Evolutionary conservation across 2,888 invertebrate species (phyloP).

Genomic region (Unio pictorum): DNA sequence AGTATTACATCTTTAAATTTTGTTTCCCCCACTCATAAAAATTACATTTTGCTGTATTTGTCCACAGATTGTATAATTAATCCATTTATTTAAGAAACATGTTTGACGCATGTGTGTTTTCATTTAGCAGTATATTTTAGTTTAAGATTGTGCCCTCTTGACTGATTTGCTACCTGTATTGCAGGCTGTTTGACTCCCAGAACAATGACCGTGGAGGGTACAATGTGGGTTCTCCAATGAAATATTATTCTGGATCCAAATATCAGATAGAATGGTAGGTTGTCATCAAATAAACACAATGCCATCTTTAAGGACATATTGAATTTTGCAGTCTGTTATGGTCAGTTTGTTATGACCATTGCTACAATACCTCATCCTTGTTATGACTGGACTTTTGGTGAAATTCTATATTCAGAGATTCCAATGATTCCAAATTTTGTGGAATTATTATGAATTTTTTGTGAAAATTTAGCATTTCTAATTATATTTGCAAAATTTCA

Average conservation of each 20-base stretch:
- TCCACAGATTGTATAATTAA: background rate
- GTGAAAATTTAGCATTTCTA: too few species aligned
- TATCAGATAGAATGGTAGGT: constrained; percentile 69
- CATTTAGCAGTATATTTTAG: background rate
- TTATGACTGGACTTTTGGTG: too few species aligned
- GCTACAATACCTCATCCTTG: too few species aligned
- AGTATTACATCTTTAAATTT: too few species aligned
- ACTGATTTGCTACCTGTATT: constrained; percentile 23
- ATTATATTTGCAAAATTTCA: too few species aligned
- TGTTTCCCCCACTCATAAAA: too few species aligned
- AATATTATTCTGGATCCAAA: constrained; percentile 67
- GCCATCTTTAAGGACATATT: background rate
- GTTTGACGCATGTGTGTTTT: background rate
- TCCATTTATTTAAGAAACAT: background rate
- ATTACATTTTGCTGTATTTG: too few species aligned
- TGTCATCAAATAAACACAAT: background rate
- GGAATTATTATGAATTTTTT: too few species aligned
- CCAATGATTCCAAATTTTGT: too few species aligned
- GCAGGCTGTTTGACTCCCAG: constrained; percentile 70
- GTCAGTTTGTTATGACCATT: background rate
- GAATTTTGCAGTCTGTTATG: constrained; percentile 1
- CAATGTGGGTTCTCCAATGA: constrained; percentile 68
- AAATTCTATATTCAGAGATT: too few species aligned
- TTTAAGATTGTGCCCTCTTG: background rate
- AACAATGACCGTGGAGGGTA: constrained; percentile 71